Evolutionary conservation across 2,888 invertebrate species (phyloP), one percentile per base, ranked within the genome.

Genomic region (Tuberolachnus salignus): DNA sequence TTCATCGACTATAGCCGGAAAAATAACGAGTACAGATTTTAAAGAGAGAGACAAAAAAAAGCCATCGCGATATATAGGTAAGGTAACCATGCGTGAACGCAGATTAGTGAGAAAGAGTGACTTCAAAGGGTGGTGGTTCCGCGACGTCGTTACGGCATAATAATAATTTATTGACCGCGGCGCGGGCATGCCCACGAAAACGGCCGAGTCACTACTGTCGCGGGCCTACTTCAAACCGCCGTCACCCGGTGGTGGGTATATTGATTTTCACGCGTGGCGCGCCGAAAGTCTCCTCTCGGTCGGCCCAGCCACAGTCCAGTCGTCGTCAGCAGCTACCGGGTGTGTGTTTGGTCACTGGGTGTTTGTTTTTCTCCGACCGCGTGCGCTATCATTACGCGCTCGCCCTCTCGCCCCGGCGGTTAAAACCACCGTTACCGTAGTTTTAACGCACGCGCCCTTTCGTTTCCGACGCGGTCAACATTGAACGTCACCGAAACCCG

Each of bases 161-260:
- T 16, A 34, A 34, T 34, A 81, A 61, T 72, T 73, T 71, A 63
- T 78, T 78, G 74, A 80, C 61, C 26, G 14, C 3, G 57, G 53
- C 42, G 63, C 63, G 73, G 73, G 63, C 73, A 64, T 74, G 63
- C 73, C 13, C 73, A 74, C 64, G 71, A 59, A 44, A 4, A 55
- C 73, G 11, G 42, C n/a, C 42, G 55, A 19, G 55, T 34, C 51
- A 51, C 51, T 26, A 46, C 64, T 64, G 73, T 74, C 73, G 44
- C 61, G 34, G 13, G 51, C 51, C 63, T 63, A 61, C 63, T 73
- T 51, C 73, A 63, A 63, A 63, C 73, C 73, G 42, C 53, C 64
- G 16, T 4, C 57, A 23, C 14, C 19, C 14, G 19, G 19, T 19
- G 21, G 72, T 63, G 49, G 63, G 73, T 64, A 63, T 74, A 74